phyloP scores from a whole-genome alignment of 1,140 invertebrate species.

The Panagrolaimus sp. region DNA sequence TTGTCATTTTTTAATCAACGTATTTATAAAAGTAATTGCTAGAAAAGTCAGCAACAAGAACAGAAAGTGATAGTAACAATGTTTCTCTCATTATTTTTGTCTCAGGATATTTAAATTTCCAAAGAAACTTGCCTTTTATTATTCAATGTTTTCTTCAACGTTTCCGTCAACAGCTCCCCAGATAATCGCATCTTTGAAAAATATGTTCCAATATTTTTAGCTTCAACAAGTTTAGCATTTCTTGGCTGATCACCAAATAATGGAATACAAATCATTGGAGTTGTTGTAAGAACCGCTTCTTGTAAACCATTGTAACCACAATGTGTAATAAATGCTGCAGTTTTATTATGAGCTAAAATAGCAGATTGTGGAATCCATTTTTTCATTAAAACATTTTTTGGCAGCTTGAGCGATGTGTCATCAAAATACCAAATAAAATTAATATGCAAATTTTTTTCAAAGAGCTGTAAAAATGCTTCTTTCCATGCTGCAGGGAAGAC shows the following conservation, averaged over 20 bases:
- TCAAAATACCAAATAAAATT: slow-evolving; percentile 8
- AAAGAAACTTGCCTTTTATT: background rate
- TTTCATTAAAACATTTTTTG: background rate
- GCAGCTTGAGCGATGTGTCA: background rate
- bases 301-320: background rate
- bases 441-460: background rate
- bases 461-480: background rate
- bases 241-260: background rate
- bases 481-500: too few species aligned
- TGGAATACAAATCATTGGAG: background rate
- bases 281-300: background rate
- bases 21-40: too few species aligned
- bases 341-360: background rate
- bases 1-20: too few species aligned
- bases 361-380: background rate
- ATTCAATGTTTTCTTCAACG: background rate
- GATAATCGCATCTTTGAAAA: background rate
- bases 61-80: too few species aligned
- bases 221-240: slow-evolving; percentile 1
- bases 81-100: too few species aligned
- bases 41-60: too few species aligned
- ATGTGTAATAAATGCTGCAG: background rate
- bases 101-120: too few species aligned
- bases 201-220: background rate
- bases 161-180: background rate